phyloP scores from a whole-genome alignment of 1,140 invertebrate genomes.

The Andrena cerasifolii region DNA sequence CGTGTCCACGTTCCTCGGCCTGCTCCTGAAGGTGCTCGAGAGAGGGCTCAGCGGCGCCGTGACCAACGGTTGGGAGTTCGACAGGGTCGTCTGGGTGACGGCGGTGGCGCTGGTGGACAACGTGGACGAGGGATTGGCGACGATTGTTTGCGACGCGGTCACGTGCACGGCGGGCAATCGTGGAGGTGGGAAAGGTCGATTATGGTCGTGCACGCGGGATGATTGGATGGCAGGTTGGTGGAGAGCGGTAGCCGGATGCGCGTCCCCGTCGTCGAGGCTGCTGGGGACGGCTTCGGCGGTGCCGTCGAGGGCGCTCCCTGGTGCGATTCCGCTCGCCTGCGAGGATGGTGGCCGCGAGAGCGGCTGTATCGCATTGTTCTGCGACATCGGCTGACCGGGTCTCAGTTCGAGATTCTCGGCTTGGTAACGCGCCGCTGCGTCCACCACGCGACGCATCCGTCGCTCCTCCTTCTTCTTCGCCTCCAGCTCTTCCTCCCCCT shows the following conservation, averaged over 20 bases:
- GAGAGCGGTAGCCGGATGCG: conserved; percentile 48
- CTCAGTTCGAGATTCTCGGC: conserved; percentile 72
- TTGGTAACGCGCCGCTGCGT: conserved; percentile 48
- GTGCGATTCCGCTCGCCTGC: conserved; percentile 27
- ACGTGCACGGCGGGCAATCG: conserved; percentile 69
- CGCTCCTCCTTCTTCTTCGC: conserved; percentile 68
- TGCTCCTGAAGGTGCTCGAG: conserved; percentile 68
- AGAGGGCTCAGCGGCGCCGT: conserved; percentile 77
- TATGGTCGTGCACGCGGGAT: conserved; percentile 77
- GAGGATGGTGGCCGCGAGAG: conserved; percentile 79
- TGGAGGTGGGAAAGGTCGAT: conserved; percentile 78
- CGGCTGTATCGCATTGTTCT: conserved; percentile 75
- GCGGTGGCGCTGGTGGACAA: conserved; percentile 68
- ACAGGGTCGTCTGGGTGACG: conserved; percentile 60
- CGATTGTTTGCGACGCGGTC: conserved; percentile 66
- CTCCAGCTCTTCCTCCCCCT: conserved; percentile 64
- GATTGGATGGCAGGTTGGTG: conserved; percentile 20
- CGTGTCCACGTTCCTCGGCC: conserved; percentile 48
- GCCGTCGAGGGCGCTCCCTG: background rate
- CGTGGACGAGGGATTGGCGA: conserved; percentile 71
- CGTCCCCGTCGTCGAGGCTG: conserved; percentile 37
- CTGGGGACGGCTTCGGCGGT: background rate
- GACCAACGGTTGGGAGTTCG: conserved; percentile 68
- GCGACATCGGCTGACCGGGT: conserved; percentile 77
- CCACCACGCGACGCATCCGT: conserved; percentile 52